A percentile compares a stretch with the other conserved stretches of the same genome.
Evolutionary conservation across 2,113 vertebrate genomes (phyloP).

Genomic region (Mormyrus lacerda): DNA sequence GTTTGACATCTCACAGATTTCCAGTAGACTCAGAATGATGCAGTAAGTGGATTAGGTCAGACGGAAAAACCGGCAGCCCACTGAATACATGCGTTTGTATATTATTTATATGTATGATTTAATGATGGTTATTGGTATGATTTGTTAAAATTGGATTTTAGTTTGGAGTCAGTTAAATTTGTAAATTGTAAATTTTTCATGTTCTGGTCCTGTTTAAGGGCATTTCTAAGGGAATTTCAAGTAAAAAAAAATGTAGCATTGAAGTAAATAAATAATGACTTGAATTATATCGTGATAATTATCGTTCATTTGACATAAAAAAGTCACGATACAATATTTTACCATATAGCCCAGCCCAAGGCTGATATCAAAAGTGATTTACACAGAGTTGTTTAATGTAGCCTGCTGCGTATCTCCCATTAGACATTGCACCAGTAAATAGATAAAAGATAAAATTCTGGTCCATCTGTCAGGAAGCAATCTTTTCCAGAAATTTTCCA

Average conservation of each 20-base stretch:
- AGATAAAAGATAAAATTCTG: not conserved
- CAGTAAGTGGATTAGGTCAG: not conserved
- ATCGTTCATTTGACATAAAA: not conserved
- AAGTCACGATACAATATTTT: not conserved
- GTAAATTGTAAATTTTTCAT: not conserved
- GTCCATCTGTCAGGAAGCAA: not conserved
- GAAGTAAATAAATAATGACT: not conserved
- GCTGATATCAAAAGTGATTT: not conserved
- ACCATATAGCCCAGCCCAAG: not conserved
- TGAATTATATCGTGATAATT: not conserved
- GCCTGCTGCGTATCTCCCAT: not conserved
- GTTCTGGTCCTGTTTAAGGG: not conserved
- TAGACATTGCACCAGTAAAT: not conserved
- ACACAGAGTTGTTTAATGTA: not conserved
- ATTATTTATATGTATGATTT: not conserved
- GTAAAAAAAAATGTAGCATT: not conserved
- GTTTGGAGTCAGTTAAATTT: not conserved
- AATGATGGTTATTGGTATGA: not conserved
- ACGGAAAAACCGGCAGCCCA: not conserved
- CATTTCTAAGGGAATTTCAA: not conserved
- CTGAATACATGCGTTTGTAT: not conserved
- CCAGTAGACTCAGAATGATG: not conserved
- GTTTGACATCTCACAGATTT: not conserved
- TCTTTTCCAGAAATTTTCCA: not conserved
- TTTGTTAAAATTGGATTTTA: not conserved